A percentile compares a stretch with the other conserved stretches of the same genome.
These are phyloP conservation scores for Eupithecia insigniata DNA, from an alignment of 2,888 invertebrate species.

Conservation along the genomic window DNA sequence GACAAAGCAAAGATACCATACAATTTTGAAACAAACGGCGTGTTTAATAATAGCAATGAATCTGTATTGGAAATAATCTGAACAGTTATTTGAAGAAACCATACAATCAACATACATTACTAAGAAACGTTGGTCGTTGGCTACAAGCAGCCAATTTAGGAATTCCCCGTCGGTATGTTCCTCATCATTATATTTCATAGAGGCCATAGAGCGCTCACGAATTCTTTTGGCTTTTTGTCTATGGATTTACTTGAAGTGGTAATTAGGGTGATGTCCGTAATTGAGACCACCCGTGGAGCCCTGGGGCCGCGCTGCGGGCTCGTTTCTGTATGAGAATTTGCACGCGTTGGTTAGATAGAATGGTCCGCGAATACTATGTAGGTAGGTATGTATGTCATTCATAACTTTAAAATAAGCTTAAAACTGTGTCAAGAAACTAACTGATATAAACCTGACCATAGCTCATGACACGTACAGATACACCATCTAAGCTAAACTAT, in stretches of 20 bases:
- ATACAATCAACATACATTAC: conserved; percentile 40
- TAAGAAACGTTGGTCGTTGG: conserved; percentile 41
- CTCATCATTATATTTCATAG: conserved; percentile 63
- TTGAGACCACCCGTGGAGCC: conserved; percentile 69
- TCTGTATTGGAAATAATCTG: conserved; percentile 6
- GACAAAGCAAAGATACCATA: background rate
- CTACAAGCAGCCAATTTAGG: conserved; percentile 58
- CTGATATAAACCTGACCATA: background rate
- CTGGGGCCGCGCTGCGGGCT: conserved; percentile 48
- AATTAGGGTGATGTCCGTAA: conserved; percentile 67
- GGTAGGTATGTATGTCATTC: too few relatives aligned
- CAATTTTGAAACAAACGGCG: background rate
- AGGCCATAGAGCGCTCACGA: conserved; percentile 51
- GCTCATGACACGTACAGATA: background rate
- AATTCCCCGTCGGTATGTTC: conserved; percentile 52
- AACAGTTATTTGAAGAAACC: conserved; percentile 17
- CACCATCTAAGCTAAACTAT: background rate
- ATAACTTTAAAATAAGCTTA: background rate
- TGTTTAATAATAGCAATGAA: conserved; percentile 8
- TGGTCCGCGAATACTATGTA: conserved; percentile 39
- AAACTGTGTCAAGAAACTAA: background rate
- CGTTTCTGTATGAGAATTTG: conserved; percentile 25
- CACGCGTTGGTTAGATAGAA: conserved; percentile 42
- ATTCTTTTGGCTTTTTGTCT: conserved; percentile 59
- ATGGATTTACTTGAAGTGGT: conserved; percentile 63